Evolutionary conservation across 2,113 vertebrate genomes (phyloP), one percentile per base, ranked within the genome.

Genomic region (Vulpes lagopus): DNA sequence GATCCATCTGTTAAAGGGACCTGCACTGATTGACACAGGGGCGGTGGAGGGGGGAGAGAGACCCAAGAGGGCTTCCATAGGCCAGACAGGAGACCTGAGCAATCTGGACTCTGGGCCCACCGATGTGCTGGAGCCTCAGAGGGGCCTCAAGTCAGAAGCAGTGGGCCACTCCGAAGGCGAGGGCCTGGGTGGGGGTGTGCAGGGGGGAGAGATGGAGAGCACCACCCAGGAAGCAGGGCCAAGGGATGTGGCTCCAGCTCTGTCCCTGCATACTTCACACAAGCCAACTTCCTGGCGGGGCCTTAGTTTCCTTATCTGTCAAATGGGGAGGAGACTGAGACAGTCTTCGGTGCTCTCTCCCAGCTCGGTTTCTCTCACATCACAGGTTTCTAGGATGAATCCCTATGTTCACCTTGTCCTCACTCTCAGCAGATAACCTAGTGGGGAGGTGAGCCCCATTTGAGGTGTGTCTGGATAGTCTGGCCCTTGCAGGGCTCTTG

Each of bases 1-100:
- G 94, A 59, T 80, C 65, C 23, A 62, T 93, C 97, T 98, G 92
- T 97, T 96, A 98, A 95, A 97, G 93, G 73, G 55, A 85, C 78
- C 62, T 96, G 94, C 8, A 9, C 73, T 92, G 73, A 94, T 30
- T 59, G 83, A 65, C n/a, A 78, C 3, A 69, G 15, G 25, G 83
- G 78, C 6, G 25, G 35, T 20, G 22, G 0, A 0, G 78, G 25
- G 16, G 27, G 82, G 20, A 92, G 62, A 67, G n/a, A 67, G n/a
- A 67, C 32, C 53, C 32, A 53, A 49, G 43, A 55, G 69, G 69
- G 43, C 11, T 55, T 97, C 59, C 76, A 53, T 0, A 0, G 14
- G 30, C n/a, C 93, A 85, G 64, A 12, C 53, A 15, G 15, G 62
- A 91, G 81, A 59, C 49, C 59, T 62, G 5, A n/a, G 27, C 35